phyloP scores from a whole-genome alignment of 2,888 invertebrate genomes.

The Pelosia muscerda region DNA sequence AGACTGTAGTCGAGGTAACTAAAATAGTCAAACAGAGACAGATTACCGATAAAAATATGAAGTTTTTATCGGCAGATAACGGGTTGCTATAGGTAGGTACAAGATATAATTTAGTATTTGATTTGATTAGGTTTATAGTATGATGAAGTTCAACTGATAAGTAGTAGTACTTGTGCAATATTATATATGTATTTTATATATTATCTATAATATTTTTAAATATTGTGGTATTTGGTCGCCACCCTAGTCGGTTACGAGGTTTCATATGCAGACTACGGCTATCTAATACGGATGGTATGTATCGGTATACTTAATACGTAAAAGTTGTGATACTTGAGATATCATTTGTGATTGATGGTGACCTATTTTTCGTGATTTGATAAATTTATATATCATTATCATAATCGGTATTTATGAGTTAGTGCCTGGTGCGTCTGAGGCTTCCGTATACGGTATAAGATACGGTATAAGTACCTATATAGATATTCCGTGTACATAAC shows the following conservation, averaged over 20 bases:
- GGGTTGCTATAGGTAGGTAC: background rate
- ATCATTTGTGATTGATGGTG: background rate
- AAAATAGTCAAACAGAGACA: no score
- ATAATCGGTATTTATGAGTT: no score
- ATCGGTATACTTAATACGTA: background rate
- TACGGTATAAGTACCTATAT: no score
- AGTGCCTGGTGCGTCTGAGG: no score
- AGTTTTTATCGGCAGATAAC: no score
- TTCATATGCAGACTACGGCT: background rate
- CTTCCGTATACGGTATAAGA: no score
- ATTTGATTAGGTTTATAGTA: background rate
- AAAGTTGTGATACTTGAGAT: background rate
- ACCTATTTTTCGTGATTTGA: background rate
- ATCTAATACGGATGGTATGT: background rate
- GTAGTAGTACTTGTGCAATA: background rate
- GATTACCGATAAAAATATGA: no score
- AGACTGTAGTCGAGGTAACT: no score
- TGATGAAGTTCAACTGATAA: background rate
- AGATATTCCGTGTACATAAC: no score
- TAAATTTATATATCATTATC: no score
- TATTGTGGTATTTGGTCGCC: background rate
- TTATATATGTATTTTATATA: background rate
- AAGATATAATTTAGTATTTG: background rate
- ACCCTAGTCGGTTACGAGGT: background rate
- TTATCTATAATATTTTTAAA: background rate